phyloP scores from a whole-genome alignment of 2,797 vertebrate species.

The Halcyon badia region DNA sequence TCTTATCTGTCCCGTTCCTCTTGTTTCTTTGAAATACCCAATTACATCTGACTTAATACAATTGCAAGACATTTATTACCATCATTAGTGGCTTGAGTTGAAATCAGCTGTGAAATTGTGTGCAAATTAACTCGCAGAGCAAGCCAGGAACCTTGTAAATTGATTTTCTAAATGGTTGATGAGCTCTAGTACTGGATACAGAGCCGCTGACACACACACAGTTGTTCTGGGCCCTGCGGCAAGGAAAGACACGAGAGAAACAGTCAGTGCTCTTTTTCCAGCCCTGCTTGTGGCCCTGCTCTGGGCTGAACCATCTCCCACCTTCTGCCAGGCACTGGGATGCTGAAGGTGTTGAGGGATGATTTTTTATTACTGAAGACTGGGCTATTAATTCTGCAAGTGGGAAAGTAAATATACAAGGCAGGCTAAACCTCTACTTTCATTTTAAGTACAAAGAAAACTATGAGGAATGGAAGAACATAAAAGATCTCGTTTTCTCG shows the following conservation, averaged over 20 bases:
- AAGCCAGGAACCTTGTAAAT: not conserved
- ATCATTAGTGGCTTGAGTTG: constrained; percentile 8
- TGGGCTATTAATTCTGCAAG: not conserved
- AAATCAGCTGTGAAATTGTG: constrained; percentile 26
- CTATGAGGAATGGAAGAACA: not conserved
- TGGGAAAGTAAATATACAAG: not conserved
- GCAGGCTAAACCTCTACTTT: not conserved
- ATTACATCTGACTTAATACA: constrained; percentile 7
- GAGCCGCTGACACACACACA: accelerated
- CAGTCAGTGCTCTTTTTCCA: not conserved
- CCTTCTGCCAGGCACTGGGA: accelerated
- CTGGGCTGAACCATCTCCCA: not conserved
- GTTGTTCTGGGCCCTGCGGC: not conserved
- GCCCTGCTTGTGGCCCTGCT: not conserved
- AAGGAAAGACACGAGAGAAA: not conserved
- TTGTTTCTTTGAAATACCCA: constrained; percentile 3
- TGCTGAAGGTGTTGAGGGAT: not conserved
- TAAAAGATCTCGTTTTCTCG: not conserved
- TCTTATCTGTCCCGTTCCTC: not conserved
- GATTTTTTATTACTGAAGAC: not conserved
- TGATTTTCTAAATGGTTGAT: not conserved
- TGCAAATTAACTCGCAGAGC: not conserved
- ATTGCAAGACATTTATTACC: constrained; percentile 2
- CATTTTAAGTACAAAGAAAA: not conserved
- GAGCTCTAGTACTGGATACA: not conserved